Evolutionary conservation across 92 coral and sea anemone species (phyloP).

Genomic region (Actinernus sp.): DNA sequence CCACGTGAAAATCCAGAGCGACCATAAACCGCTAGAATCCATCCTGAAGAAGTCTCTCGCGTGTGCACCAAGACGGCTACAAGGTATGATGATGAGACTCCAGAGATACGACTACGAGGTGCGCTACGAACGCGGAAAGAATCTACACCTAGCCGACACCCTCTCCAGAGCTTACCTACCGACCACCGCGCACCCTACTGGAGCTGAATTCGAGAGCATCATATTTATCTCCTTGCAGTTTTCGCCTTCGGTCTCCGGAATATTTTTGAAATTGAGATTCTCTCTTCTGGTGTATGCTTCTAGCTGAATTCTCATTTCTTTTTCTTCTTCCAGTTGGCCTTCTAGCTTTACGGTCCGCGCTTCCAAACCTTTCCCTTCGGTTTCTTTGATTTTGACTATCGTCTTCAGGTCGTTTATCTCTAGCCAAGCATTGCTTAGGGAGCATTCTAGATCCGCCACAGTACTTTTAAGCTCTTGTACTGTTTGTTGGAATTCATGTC

Average conservation of each 20-base stretch:
- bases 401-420: not conserved
- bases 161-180: no score
- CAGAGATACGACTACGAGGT: no score
- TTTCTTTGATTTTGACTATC: not conserved
- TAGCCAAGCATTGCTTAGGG: not conserved
- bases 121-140: no score
- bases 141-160: no score
- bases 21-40: no score
- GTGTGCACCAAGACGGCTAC: no score
- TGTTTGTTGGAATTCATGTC: not conserved
- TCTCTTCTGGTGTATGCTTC: constrained; percentile 1
- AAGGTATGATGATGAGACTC: no score
- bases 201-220: no score
- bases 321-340: not conserved
- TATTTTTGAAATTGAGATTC: not conserved
- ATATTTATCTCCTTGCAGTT: not conserved
- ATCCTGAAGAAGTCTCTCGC: no score
- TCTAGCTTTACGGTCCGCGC: no score
- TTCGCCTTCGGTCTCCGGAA: not conserved
- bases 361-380: not conserved
- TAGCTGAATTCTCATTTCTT: not conserved
- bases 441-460: not conserved
- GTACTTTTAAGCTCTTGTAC: not conserved
- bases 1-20: no score
- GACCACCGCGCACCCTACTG: no score